A percentile compares a stretch with the other conserved stretches of the same genome.
Evolutionary conservation across 2,113 vertebrate species (phyloP).

Genomic region (Physeter macrocephalus): DNA sequence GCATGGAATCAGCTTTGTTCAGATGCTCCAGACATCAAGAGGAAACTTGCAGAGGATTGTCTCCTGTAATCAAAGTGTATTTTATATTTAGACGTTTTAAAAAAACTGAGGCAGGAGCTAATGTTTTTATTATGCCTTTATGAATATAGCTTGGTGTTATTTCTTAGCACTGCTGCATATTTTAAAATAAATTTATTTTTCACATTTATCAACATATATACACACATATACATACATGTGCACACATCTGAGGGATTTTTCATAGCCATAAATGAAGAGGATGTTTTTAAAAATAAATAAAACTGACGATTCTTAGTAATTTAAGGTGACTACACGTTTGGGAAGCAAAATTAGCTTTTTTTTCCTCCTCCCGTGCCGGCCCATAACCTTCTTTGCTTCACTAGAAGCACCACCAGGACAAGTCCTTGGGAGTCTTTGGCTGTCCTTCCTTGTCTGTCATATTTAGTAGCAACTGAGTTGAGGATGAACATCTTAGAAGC

Average conservation of each 20-base stretch:
- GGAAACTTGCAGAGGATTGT: not conserved
- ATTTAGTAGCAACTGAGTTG: not conserved
- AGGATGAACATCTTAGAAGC: not conserved
- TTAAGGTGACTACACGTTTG: not conserved
- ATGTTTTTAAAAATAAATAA: not conserved
- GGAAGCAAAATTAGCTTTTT: not conserved
- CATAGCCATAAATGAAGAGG: not conserved
- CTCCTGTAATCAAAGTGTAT: not conserved
- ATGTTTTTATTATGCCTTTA: not conserved
- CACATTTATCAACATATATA: not conserved
- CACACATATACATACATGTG: not conserved
- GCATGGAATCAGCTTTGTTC: not conserved
- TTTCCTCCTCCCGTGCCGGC: not conserved
- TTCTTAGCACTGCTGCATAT: not conserved
- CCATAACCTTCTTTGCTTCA: not conserved
- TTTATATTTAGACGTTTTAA: not conserved
- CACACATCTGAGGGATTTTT: not conserved
- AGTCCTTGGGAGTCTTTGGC: not conserved
- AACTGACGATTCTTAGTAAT: not conserved
- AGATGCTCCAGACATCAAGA: not conserved
- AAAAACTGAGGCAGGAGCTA: not conserved
- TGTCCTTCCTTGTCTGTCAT: not conserved
- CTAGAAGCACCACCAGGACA: not conserved
- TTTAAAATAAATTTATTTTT: not conserved
- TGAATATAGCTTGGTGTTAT: not conserved